Base-by-base conservation (phyloP, 2,113 vertebrate genomes). In the Caranx ignobilis region DNA sequence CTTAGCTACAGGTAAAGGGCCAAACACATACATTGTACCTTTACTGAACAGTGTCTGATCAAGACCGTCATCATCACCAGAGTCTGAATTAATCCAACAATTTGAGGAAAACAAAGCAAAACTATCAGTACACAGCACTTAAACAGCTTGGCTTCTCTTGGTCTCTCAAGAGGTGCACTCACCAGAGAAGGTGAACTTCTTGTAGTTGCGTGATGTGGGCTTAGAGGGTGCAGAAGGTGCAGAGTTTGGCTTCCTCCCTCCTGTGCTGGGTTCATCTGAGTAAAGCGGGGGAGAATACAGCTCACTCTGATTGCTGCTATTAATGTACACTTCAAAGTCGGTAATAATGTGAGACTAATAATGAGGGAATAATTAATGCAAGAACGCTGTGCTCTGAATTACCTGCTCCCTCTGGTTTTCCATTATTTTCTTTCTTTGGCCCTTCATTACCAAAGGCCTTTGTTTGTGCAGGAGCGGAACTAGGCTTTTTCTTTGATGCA, bases 171-270 rank as follows among this genome's bases (percentile, higher is more conserved):
- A 19, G 12, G 15, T 9, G 72, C 11, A 11, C 86, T 89, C 91
- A 97, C 96, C 96, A 75, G 93, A 92, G 71, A 96, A 95, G 71
- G 91, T 94, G 74, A 96, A 95, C 82, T 93, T 96, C 91, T 89
- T 95, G 85, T 95, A 87, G 54, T 66, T 90, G 11, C 75, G 90
- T 0, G 71, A 70, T 8, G 79, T 45, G 52, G 84, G 88, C 10
- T 2, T 15, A 19, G 90, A 60, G 2, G 94, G 88, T 19, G 93
- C 82, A 19, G 90, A 60, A 2, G 94, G 88, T 19, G 93, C 82
- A 1, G 90, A 81, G 47, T 84, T 75, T 0, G 81, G 83, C 81
- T 95, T 95, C 93, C 88, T 94, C n/a, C 79, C 88, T 7, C 34
- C 80, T 35, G 37, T 21, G 12, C 13, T 41, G 15, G 81, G 8